Evolutionary conservation across 2,888 invertebrate species (phyloP).

Genomic region (Epinotia demarniana): DNA sequence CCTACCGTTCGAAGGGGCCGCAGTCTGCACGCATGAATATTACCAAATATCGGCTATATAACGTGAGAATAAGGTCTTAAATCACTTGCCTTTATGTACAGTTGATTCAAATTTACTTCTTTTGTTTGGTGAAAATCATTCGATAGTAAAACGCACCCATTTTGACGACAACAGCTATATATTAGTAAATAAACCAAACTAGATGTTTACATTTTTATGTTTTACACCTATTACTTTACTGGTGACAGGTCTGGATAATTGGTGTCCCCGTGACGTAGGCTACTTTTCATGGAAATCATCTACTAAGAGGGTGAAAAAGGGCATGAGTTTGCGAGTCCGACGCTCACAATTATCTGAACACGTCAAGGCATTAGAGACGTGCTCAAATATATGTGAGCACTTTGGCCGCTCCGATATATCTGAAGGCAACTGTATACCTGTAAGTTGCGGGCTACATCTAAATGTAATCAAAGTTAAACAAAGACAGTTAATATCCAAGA

Average conservation of each 20-base stretch:
- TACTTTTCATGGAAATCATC: too few relatives aligned
- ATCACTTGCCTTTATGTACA: background rate
- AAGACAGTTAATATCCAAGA: conserved; percentile 6
- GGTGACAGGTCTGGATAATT: too few relatives aligned
- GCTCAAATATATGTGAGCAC: too few relatives aligned
- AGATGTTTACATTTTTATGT: background rate
- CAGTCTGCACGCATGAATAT: background rate
- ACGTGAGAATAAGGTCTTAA: background rate
- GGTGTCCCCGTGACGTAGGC: too few relatives aligned
- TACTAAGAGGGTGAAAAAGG: too few relatives aligned
- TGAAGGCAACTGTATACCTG: too few relatives aligned
- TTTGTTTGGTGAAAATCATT: background rate
- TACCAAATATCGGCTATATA: background rate
- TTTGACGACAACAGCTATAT: background rate
- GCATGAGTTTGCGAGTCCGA: too few relatives aligned
- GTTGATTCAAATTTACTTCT: background rate
- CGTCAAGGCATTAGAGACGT: too few relatives aligned
- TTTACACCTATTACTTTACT: too few relatives aligned
- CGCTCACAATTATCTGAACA: too few relatives aligned
- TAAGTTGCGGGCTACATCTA: too few relatives aligned
- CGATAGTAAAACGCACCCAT: background rate
- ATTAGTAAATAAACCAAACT: background rate
- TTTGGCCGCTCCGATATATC: too few relatives aligned
- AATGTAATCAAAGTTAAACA: background rate
- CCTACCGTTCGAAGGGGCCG: background rate